phyloP scores from a whole-genome alignment of 2,113 vertebrate species.

The Mugil cephalus region DNA sequence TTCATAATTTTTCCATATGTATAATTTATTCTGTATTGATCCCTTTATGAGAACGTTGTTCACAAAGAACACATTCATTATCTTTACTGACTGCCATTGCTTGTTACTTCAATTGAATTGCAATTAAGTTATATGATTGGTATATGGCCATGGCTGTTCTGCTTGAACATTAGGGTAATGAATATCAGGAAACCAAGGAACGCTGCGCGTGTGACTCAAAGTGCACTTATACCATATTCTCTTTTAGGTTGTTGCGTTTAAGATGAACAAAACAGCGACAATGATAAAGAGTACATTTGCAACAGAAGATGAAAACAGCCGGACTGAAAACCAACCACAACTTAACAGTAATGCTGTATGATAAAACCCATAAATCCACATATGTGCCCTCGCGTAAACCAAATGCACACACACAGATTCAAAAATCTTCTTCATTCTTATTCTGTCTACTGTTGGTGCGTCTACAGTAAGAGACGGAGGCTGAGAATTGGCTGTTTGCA shows the following conservation, averaged over 20 bases:
- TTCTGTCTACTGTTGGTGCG: constrained; percentile 22
- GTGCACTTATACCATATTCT: too few relatives aligned
- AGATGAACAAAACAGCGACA: background rate
- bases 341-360: background rate
- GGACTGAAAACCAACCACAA: background rate
- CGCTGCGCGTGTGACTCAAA: background rate
- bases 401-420: background rate
- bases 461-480: constrained; percentile 13
- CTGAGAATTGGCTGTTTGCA: constrained; percentile 65
- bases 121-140: background rate
- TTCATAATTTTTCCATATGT: background rate
- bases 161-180: too few relatives aligned
- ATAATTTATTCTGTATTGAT: background rate
- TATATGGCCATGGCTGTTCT: background rate
- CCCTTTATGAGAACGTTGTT: background rate
- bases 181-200: too few relatives aligned
- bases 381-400: constrained; percentile 12
- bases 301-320: background rate
- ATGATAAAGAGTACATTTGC: background rate
- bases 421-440: constrained; percentile 7
- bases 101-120: background rate
- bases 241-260: background rate
- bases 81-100: background rate
- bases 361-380: constrained; percentile 16
- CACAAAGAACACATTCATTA: background rate